Conservation (phyloP, 2,888 invertebrate genomes). For the Phyllotreta striolata region DNA sequence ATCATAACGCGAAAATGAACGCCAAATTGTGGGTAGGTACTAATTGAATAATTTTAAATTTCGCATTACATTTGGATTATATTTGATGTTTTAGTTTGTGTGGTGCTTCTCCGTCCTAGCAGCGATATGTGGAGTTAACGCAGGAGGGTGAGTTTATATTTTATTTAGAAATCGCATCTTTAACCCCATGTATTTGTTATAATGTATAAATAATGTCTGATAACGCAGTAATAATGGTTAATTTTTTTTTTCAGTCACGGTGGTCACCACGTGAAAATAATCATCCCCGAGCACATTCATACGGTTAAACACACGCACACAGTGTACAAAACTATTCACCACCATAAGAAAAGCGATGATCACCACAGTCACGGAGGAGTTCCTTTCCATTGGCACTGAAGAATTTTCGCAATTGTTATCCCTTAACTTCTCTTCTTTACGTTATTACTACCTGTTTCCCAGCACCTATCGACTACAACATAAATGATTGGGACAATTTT, state of each 20-base stretch:
- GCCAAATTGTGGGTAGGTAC: constrained; percentile 45
- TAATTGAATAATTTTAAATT: not conserved
- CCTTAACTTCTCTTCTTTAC: not conserved
- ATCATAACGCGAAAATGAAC: constrained; percentile 30
- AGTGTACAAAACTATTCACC: constrained; percentile 73
- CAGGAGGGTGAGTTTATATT: constrained; percentile 43
- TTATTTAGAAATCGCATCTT: not conserved
- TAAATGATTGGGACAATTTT: too few relatives aligned
- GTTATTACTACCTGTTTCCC: not conserved
- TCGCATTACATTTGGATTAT: constrained; percentile 16
- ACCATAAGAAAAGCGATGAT: constrained; percentile 56
- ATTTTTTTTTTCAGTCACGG: constrained; percentile 42
- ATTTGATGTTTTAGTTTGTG: constrained; percentile 44
- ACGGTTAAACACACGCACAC: constrained; percentile 76
- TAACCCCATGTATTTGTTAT: not conserved
- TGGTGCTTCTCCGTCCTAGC: constrained; percentile 43
- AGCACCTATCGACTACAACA: not conserved
- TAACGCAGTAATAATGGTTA: not conserved
- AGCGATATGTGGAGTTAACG: constrained; percentile 39
- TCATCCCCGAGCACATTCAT: constrained; percentile 73
- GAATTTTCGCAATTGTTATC: constrained; percentile 23
- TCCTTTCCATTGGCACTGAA: constrained; percentile 47
- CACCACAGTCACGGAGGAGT: constrained; percentile 51
- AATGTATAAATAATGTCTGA: not conserved
- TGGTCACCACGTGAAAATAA: constrained; percentile 69